These are phyloP conservation scores for Drosophila kohkoa DNA, from an alignment of 1,140 invertebrate species.

Conservation along the genomic window DNA sequence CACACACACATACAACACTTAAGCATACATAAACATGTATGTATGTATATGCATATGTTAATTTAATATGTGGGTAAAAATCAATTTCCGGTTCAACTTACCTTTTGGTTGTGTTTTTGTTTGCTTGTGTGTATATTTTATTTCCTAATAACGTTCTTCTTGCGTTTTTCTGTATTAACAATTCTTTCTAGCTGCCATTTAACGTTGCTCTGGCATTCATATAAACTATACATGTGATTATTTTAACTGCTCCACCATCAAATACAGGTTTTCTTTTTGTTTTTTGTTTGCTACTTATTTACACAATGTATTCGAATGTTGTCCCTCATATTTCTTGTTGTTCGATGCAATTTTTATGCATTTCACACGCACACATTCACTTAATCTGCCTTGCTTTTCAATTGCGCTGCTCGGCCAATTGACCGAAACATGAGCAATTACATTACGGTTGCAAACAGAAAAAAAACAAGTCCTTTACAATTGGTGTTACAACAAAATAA, in stretches of 20 bases:
- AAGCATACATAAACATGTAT: slow-evolving; percentile 11
- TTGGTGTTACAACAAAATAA: slow-evolving; percentile 64
- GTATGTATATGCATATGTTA: slow-evolving; percentile 27
- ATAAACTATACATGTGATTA: slow-evolving; percentile 52
- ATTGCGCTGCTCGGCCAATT: slow-evolving; percentile 30
- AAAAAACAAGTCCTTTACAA: slow-evolving; percentile 49
- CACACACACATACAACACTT: not conserved
- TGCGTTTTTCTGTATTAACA: slow-evolving; percentile 47
- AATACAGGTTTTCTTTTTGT: slow-evolving; percentile 47
- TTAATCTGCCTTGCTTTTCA: not conserved
- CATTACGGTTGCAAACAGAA: slow-evolving; percentile 32
- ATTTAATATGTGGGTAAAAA: slow-evolving; percentile 44
- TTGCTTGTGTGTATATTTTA: slow-evolving; percentile 11
- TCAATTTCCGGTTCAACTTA: slow-evolving; percentile 48
- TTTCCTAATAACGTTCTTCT: slow-evolving; percentile 18
- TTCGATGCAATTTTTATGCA: slow-evolving; percentile 11
- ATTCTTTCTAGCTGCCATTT: slow-evolving; percentile 39
- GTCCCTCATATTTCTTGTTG: not conserved
- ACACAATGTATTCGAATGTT: slow-evolving; percentile 32
- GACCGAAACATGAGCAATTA: slow-evolving; percentile 19
- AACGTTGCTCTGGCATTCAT: slow-evolving; percentile 26
- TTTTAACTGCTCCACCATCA: slow-evolving; percentile 47
- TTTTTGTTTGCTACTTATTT: slow-evolving; percentile 46
- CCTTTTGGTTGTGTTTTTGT: slow-evolving; percentile 13
- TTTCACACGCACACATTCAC: not conserved